A percentile compares a stretch with the other conserved stretches of the same genome.
phyloP scores from a whole-genome alignment of 2,888 invertebrate genomes.

The Parnassius glacialis region DNA sequence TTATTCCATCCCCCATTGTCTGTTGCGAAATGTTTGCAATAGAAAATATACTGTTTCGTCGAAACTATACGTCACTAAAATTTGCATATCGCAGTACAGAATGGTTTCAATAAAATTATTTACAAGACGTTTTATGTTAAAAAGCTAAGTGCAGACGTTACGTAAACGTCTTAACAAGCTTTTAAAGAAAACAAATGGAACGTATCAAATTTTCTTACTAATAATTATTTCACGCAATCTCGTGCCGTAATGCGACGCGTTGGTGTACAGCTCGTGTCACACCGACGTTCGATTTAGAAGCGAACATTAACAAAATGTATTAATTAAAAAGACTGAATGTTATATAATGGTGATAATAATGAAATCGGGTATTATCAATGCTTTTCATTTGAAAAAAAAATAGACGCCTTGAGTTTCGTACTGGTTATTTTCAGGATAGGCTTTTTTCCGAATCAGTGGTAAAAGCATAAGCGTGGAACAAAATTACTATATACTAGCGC shows the following conservation, averaged over 20 bases:
- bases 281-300: constrained; percentile 17
- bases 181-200: constrained; percentile 27
- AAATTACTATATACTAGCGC: background rate
- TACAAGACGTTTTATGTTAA: constrained; percentile 5
- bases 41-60: too few species aligned
- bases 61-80: too few species aligned
- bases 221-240: constrained; percentile 52
- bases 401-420: background rate
- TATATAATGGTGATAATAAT: too few species aligned
- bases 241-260: constrained; percentile 46
- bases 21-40: too few species aligned
- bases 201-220: constrained; percentile 33
- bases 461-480: background rate
- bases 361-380: too few species aligned
- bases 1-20: too few species aligned
- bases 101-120: background rate
- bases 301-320: background rate
- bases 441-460: too few species aligned
- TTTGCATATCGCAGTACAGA: too few species aligned
- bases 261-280: constrained; percentile 25
- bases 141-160: constrained; percentile 1
- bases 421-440: too few species aligned
- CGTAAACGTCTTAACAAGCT: constrained; percentile 11
- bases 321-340: too few species aligned
- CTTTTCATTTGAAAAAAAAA: background rate